A percentile compares a stretch with the other conserved stretches of the same genome.
Conservation (phyloP, 2,888 invertebrate species). For the Anthophora plumipes region DNA sequence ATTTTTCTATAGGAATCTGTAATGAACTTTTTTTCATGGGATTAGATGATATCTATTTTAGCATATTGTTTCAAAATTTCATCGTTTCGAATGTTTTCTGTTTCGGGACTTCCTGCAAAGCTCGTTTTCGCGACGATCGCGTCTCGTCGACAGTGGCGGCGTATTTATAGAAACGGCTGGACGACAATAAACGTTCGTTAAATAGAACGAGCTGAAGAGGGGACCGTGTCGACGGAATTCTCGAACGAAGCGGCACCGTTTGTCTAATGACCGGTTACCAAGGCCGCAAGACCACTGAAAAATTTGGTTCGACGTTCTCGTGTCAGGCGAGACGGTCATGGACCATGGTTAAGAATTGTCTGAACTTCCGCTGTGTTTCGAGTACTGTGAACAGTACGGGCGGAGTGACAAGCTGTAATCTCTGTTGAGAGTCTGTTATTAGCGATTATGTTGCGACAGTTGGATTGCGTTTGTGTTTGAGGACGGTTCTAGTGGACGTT, state of each 20-base stretch:
- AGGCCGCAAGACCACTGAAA: slow-evolving; percentile 31
- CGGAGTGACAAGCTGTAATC: background rate
- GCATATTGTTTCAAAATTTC: no score
- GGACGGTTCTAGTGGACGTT: no score
- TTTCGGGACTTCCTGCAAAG: slow-evolving; percentile 6
- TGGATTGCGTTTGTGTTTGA: background rate
- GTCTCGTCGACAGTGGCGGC: slow-evolving; percentile 11
- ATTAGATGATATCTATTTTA: no score
- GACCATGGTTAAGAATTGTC: no score
- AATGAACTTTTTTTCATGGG: no score
- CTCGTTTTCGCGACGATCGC: slow-evolving; percentile 24
- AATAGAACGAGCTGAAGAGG: slow-evolving; percentile 46
- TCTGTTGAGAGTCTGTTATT: background rate
- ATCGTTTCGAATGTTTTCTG: no score
- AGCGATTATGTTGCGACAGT: background rate
- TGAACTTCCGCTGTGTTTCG: slow-evolving; percentile 8
- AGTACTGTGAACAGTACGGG: background rate
- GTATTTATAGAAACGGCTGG: slow-evolving; percentile 61
- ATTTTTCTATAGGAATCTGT: no score
- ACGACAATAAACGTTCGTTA: slow-evolving; percentile 63
- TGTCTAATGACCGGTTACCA: slow-evolving; percentile 45
- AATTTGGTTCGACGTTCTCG: slow-evolving; percentile 11
- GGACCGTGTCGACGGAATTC: slow-evolving; percentile 40
- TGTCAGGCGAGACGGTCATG: background rate
- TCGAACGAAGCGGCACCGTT: slow-evolving; percentile 45